Evolutionary conservation across 2,797 vertebrate species (phyloP).

Genomic region (Kryptopterus vitreolus): DNA sequence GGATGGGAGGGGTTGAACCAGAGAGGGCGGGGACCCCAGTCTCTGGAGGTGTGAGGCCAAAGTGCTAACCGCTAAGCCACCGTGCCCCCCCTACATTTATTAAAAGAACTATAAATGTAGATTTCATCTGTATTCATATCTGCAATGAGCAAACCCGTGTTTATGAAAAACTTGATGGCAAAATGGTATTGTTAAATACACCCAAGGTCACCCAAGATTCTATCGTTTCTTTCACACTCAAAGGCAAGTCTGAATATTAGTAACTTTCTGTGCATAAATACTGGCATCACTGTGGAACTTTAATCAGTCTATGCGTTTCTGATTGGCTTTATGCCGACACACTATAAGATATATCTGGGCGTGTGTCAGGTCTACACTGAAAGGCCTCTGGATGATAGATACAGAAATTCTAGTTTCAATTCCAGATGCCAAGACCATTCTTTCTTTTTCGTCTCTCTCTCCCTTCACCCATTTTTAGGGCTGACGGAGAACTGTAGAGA

Average conservation of each 20-base stretch:
- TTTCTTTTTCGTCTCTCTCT: not conserved
- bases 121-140: not conserved
- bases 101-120: not conserved
- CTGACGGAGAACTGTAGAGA: slow-evolving; percentile 72
- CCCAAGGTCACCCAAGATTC: not conserved
- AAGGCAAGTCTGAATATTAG: not conserved
- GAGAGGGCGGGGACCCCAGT: too few relatives aligned
- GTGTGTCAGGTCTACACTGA: not conserved
- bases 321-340: not conserved
- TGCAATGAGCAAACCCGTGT: not conserved
- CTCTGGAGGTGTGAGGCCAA: too few relatives aligned
- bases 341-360: too few relatives aligned
- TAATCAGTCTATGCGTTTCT: not conserved
- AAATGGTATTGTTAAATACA: not conserved
- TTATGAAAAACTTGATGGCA: not conserved
- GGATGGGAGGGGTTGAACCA: too few relatives aligned
- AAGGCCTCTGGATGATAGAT: not conserved
- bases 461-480: slow-evolving; percentile 52
- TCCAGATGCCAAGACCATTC: not conserved
- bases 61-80: too few relatives aligned
- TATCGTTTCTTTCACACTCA: not conserved
- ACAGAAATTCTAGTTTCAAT: not conserved
- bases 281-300: not conserved
- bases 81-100: too few relatives aligned
- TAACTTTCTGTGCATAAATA: not conserved